Conservation (phyloP, 2,797 vertebrate genomes). For the Pseudotriccus pelzelni region DNA sequence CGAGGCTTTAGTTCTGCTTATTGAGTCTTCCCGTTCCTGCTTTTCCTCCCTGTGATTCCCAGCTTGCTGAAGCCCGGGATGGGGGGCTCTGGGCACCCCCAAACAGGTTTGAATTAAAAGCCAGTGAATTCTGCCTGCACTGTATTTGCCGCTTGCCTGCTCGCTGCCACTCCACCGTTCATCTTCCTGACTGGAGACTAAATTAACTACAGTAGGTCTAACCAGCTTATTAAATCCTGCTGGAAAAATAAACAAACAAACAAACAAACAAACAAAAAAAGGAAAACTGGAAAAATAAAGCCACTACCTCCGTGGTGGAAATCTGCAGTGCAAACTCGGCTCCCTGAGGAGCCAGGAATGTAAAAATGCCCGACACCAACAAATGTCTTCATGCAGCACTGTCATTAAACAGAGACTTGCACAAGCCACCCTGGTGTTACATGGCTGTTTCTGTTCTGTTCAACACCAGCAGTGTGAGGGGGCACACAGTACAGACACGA, state of each 20-base stretch:
- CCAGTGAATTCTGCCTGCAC: slow-evolving; percentile 27
- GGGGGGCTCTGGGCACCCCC: not conserved
- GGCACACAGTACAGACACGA: fast-evolving
- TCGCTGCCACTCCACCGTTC: slow-evolving; percentile 21
- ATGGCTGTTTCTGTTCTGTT: not conserved
- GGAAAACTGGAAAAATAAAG: not conserved
- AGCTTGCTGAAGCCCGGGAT: not conserved
- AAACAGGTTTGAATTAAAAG: not conserved
- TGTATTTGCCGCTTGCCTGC: slow-evolving; percentile 9
- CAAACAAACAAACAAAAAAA: not conserved
- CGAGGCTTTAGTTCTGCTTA: slow-evolving; percentile 1
- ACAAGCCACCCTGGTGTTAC: not conserved
- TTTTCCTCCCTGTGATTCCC: not conserved
- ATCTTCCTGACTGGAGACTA: slow-evolving; percentile 1
- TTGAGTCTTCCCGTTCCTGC: not conserved
- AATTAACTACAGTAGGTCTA: not conserved
- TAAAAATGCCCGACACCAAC: slow-evolving; percentile 19
- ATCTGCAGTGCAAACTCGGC: not conserved
- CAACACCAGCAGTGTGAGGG: not conserved
- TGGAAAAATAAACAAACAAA: not conserved
- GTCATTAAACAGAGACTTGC: slow-evolving; percentile 57
- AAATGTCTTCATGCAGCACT: slow-evolving; percentile 36
- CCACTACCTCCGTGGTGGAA: slow-evolving; percentile 35
- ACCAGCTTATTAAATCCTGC: slow-evolving; percentile 13
- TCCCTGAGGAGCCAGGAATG: slow-evolving; percentile 27